Evolutionary conservation across 2,113 vertebrate species (phyloP).

Genomic region (Okapia johnstoni): DNA sequence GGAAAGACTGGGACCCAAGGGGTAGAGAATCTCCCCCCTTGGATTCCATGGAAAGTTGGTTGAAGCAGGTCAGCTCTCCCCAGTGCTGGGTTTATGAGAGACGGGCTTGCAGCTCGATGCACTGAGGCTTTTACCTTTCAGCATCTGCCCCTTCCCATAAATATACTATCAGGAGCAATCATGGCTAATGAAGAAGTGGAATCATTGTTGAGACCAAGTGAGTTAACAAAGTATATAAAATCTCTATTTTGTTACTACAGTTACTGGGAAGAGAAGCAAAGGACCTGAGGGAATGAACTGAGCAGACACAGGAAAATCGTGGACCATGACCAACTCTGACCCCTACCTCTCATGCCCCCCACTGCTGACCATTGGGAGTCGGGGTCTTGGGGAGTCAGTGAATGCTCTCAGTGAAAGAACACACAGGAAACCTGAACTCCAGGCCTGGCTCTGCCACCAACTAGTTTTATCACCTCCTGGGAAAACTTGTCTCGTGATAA

Average conservation of each 20-base stretch:
- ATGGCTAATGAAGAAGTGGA: slow-evolving; percentile 29
- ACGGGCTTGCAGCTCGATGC: slow-evolving; percentile 1
- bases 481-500: background rate
- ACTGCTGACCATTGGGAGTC: background rate
- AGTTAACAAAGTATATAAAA: slow-evolving; percentile 18
- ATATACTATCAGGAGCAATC: background rate
- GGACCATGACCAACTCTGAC: too few species aligned
- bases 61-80: slow-evolving; percentile 21
- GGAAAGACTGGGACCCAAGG: background rate
- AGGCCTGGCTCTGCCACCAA: background rate
- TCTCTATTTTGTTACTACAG: background rate
- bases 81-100: background rate
- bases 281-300: background rate
- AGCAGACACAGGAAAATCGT: background rate
- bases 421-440: background rate
- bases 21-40: background rate
- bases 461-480: background rate
- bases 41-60: slow-evolving; percentile 29
- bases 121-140: background rate
- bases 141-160: background rate
- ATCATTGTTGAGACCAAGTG: slow-evolving; percentile 46
- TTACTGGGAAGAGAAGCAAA: background rate
- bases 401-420: background rate
- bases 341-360: background rate
- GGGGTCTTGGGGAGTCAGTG: background rate